These are phyloP conservation scores for Anomalospiza imberbis DNA, from an alignment of 2,797 vertebrate genomes.

Conservation along the genomic window DNA sequence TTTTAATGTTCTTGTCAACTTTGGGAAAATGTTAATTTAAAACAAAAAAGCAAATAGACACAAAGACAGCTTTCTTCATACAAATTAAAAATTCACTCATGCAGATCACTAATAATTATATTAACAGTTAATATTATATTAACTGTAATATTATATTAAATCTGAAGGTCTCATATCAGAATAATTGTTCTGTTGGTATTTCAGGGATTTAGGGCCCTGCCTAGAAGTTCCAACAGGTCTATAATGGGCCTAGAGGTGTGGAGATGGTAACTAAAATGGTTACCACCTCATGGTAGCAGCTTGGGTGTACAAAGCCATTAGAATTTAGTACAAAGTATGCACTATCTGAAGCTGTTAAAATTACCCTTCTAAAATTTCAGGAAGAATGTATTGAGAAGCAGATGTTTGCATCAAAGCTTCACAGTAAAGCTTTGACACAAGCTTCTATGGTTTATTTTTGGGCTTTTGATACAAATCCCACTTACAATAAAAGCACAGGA, in stretches of 20 bases:
- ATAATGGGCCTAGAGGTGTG: background rate
- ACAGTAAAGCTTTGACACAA: background rate
- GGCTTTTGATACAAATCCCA: background rate
- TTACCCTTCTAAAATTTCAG: background rate
- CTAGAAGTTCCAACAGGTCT: background rate
- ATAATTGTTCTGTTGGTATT: background rate
- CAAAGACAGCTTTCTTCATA: background rate
- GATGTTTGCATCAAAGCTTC: background rate
- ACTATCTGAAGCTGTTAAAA: background rate
- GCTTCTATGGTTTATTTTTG: background rate
- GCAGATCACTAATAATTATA: background rate
- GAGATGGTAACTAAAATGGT: fast-evolving
- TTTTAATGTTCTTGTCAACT: background rate
- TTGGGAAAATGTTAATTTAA: background rate
- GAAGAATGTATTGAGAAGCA: background rate
- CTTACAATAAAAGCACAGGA: background rate
- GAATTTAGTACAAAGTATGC: background rate
- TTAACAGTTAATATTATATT: background rate
- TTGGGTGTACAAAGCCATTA: background rate
- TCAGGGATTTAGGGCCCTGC: background rate
- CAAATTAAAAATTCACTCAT: background rate
- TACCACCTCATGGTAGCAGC: fast-evolving
- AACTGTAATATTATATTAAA: background rate
- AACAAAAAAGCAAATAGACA: background rate
- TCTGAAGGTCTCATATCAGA: background rate